phyloP scores from a whole-genome alignment of 2,888 invertebrate genomes.

The Oegoconia quadripuncta region DNA sequence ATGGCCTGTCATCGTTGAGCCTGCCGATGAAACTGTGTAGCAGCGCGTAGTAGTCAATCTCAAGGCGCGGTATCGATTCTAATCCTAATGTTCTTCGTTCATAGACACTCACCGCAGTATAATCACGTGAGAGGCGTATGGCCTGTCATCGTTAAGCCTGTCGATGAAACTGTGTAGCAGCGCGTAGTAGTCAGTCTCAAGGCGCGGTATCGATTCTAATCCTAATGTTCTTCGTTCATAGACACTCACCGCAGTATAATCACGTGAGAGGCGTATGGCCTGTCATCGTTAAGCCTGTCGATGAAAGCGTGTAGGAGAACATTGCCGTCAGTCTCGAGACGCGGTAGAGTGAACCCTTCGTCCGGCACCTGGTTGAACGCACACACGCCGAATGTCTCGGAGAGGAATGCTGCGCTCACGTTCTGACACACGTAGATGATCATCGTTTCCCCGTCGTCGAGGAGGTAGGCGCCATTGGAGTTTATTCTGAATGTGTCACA shows the following conservation, averaged over 20 bases:
- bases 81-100: too few species aligned
- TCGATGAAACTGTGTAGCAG: conserved; percentile 88
- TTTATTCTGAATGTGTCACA: conserved; percentile 75
- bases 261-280: conserved; percentile 88
- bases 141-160: conserved; percentile 91
- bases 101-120: too few species aligned
- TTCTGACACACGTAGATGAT: conserved; percentile 91
- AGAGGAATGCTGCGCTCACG: conserved; percentile 86
- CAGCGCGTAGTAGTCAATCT: too few species aligned
- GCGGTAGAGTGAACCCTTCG: conserved; percentile 88
- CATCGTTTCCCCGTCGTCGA: conserved; percentile 92
- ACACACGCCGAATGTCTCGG: conserved; percentile 87
- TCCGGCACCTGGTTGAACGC: conserved; percentile 87
- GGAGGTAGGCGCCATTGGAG: conserved; percentile 90
- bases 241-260: conserved; percentile 86
- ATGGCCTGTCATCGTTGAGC: too few species aligned
- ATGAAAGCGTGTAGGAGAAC: conserved; percentile 88
- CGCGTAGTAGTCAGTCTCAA: conserved; percentile 86
- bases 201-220: too few species aligned
- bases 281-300: conserved; percentile 89
- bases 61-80: too few species aligned
- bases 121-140: conserved; percentile 88
- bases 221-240: not conserved
- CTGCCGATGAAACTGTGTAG: too few species aligned
- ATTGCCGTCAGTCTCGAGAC: conserved; percentile 85